These are phyloP conservation scores for Ormyrus pomaceus DNA, from an alignment of 2,888 invertebrate genomes.

Conservation along the genomic window DNA sequence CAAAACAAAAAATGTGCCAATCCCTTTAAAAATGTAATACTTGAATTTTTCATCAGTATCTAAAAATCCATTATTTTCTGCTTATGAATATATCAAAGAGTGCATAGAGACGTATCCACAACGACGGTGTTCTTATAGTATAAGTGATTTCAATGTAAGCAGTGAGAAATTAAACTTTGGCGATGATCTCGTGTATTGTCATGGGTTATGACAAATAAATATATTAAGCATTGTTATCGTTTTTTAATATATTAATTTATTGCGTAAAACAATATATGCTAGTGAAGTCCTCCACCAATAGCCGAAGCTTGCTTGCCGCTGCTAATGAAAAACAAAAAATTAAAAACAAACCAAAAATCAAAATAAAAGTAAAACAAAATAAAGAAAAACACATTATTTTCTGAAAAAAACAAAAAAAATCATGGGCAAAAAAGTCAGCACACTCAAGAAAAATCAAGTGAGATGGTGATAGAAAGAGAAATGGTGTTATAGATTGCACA, in stretches of 20 bases:
- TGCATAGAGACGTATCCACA: background rate
- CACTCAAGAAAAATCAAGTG: conserved; percentile 53
- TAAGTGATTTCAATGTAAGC: background rate
- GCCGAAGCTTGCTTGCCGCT: conserved; percentile 51
- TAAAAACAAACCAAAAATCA: conserved; percentile 42
- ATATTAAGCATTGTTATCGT: conserved; percentile 29
- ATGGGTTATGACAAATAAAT: conserved; percentile 32
- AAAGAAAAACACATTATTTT: conserved; percentile 29
- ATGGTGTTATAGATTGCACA: conserved; percentile 68
- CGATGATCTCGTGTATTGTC: conserved; percentile 26
- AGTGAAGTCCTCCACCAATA: conserved; percentile 58
- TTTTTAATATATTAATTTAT: background rate
- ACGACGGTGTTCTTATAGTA: no score
- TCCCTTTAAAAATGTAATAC: background rate
- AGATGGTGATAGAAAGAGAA: conserved; percentile 43
- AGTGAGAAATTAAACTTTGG: conserved; percentile 45
- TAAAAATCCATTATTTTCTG: no score
- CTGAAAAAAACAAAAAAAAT: conserved; percentile 10
- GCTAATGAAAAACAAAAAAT: conserved; percentile 46
- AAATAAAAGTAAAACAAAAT: conserved; percentile 29
- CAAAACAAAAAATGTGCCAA: no score
- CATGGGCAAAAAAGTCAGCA: conserved; percentile 41
- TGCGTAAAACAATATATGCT: conserved; percentile 39
- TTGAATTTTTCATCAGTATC: background rate
- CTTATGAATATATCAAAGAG: no score